Percentiles rank a stretch among this genome's conserved stretches.
phyloP scores from a whole-genome alignment of 2,888 invertebrate genomes.

The Epicampocera succincta region DNA sequence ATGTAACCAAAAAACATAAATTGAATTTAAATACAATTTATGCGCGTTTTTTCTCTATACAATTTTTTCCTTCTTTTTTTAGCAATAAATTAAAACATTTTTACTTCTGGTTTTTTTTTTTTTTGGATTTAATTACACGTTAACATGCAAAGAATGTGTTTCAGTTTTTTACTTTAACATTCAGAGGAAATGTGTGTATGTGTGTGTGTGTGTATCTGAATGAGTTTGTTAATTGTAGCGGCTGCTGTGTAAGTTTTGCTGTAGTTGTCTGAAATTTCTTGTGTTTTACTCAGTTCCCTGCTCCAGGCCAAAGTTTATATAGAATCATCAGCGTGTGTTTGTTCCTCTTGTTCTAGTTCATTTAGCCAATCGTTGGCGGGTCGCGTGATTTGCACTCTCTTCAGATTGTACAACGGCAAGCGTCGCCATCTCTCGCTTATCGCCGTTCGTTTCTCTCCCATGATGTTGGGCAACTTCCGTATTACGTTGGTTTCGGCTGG shows the following conservation, averaged over 20 bases:
- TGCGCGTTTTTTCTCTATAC: too few species aligned
- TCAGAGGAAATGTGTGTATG: slow-evolving; percentile 18
- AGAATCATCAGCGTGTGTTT: slow-evolving; percentile 45
- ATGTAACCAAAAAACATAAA: slow-evolving; percentile 22
- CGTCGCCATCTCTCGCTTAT: slow-evolving; percentile 60
- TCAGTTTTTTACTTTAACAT: slow-evolving; percentile 35
- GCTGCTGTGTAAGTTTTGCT: slow-evolving; percentile 25
- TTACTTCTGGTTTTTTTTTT: slow-evolving; percentile 2
- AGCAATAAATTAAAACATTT: slow-evolving; percentile 1
- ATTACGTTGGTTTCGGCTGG: slow-evolving; percentile 16
- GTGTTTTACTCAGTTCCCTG: background rate
- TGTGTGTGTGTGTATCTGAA: slow-evolving; percentile 37
- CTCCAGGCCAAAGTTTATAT: slow-evolving; percentile 37
- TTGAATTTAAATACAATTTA: slow-evolving; percentile 13
- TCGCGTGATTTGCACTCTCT: slow-evolving; percentile 8
- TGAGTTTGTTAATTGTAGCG: slow-evolving; percentile 33
- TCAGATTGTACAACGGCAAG: slow-evolving; percentile 47
- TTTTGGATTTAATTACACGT: slow-evolving; percentile 47
- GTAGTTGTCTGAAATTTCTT: background rate
- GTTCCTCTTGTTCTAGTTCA: slow-evolving; percentile 44
- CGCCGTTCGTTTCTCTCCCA: background rate
- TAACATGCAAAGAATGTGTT: slow-evolving; percentile 55
- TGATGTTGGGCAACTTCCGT: slow-evolving; percentile 12
- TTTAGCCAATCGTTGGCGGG: slow-evolving; percentile 49
- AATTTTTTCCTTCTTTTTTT: too few species aligned